Evolutionary conservation across 2,888 invertebrate species (phyloP), one percentile per base, ranked within the genome.

Genomic region (Odontothrips loti): DNA sequence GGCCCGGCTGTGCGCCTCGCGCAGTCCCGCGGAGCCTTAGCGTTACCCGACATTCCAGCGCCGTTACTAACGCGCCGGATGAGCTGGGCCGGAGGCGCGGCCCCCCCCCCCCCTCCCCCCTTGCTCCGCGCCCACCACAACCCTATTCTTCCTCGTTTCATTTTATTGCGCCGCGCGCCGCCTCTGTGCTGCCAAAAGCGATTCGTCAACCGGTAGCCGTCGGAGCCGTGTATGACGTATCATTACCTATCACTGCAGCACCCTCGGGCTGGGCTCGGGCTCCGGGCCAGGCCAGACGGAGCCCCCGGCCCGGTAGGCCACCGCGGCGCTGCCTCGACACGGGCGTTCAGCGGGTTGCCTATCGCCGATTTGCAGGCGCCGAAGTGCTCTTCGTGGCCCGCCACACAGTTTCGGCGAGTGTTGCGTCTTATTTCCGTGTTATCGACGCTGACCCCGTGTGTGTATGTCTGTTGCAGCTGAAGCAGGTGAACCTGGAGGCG

Each of bases 401-500:
- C 51, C 51, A 17, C 51, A 17, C 17, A 15, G 17, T 51, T 17
- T 51, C 51, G 48, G 48, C 48, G 48, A 48, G 48, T 12, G 12
- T 48, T 48, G 48, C 34, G 34, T 43, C 34, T 2, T 6, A 2
- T 43, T 6, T 43, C 34, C 34, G n/a, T n/a, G n/a, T n/a, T n/a
- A n/a, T 6, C n/a, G 58, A 58, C 17, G 34, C 58, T 58, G 58
- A 17, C 58, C 58, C n/a, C 12, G 27, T 27, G 23, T 68, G 20
- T 68, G 68, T 75, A 10, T 75, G 23, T 12, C 11, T 75, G 68
- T 75, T 80, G 75, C 81, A 80, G 75, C 51, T 58, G 34, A 80
- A 80, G 29, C 68, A 75, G 68, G 68, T 12, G 11, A 27, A n/a
- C 23, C 68, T 75, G 68, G 89, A 90, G 84, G 89, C 90, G 81